phyloP scores from a whole-genome alignment of 2,797 vertebrate genomes.

The Sternarchorhynchus goeldii region DNA sequence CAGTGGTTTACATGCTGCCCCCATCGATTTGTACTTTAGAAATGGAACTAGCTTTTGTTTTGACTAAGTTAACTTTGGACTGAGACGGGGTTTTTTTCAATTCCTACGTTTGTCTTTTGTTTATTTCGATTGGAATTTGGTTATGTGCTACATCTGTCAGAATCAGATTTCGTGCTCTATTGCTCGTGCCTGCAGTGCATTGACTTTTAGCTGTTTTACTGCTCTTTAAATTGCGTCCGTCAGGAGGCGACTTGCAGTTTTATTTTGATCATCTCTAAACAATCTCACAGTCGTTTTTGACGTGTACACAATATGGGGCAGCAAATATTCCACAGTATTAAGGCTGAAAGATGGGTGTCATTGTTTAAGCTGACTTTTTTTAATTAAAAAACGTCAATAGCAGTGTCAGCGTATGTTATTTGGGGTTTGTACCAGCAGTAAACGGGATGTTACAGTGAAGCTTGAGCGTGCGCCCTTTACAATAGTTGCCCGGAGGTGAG shows the following conservation, averaged over 20 bases:
- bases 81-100: background rate
- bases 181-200: slow-evolving; percentile 3
- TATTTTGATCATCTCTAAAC: slow-evolving; percentile 8
- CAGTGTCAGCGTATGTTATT: too few species aligned
- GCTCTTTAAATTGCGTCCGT: background rate
- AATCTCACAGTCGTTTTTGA: background rate
- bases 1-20: background rate
- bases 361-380: slow-evolving; percentile 38
- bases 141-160: slow-evolving; percentile 33
- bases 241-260: background rate
- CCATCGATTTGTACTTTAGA: background rate
- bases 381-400: background rate
- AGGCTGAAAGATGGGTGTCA: slow-evolving; percentile 31
- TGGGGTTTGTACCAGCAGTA: too few species aligned
- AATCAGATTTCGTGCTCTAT: background rate
- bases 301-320: background rate
- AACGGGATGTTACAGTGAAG: too few species aligned
- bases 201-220: slow-evolving; percentile 18
- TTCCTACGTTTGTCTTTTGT: background rate
- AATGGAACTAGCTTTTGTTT: background rate
- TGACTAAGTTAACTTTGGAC: background rate
- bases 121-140: slow-evolving; percentile 6
- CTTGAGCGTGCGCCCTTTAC: too few species aligned
- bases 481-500: too few species aligned
- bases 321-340: slow-evolving; percentile 37